These are phyloP conservation scores for Lophotis ruficrista DNA, from an alignment of 2,113 vertebrate genomes.

Conservation along the genomic window DNA sequence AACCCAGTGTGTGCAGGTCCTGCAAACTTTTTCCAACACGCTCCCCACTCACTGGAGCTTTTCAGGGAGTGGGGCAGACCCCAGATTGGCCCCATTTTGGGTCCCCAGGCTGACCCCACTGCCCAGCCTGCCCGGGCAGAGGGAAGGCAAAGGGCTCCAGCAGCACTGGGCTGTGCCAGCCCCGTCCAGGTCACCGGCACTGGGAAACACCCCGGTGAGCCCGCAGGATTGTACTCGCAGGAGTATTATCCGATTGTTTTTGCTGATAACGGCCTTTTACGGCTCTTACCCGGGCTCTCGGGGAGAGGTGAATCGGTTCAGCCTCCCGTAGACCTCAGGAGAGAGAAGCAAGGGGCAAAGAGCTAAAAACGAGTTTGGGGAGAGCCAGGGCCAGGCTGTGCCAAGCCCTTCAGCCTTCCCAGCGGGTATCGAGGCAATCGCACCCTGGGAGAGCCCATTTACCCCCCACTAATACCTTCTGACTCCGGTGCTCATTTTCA, in stretches of 20 bases:
- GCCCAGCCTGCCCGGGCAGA: neutral
- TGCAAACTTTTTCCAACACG: neutral
- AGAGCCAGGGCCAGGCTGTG: neutral
- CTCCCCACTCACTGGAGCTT: neutral
- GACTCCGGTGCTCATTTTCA: slow-evolving; percentile 17
- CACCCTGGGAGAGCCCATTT: neutral
- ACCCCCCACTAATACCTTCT: neutral
- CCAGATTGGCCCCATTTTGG: accelerated
- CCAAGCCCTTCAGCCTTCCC: neutral
- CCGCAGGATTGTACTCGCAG: neutral
- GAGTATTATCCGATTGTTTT: neutral
- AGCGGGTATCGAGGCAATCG: neutral
- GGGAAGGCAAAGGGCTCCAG: neutral
- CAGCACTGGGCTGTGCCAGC: neutral
- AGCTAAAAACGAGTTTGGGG: neutral
- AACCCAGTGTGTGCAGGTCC: accelerated
- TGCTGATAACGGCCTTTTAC: neutral
- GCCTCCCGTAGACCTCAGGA: neutral
- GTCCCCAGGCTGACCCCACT: neutral
- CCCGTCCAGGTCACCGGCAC: accelerated
- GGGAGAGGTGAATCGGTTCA: neutral
- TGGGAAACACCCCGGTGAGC: neutral
- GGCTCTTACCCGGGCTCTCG: neutral
- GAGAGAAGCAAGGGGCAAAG: neutral
- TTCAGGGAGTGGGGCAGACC: neutral